Conservation (phyloP, 2,888 invertebrate genomes). For the Archips xylosteana region DNA sequence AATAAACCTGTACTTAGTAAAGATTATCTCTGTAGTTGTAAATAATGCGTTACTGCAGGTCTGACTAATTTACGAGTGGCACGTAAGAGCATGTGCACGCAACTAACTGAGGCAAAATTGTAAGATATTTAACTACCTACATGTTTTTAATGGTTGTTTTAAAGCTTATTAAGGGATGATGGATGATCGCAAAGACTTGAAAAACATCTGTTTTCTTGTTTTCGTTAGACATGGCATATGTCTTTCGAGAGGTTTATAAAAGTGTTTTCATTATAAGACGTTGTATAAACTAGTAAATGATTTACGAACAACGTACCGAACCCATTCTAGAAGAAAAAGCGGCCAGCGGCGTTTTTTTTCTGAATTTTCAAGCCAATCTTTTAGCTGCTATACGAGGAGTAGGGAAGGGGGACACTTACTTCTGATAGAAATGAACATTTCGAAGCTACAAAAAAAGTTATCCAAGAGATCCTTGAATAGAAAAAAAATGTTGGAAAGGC, state of each 20-base stretch:
- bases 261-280: not conserved
- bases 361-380: no score
- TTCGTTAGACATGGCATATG: not conserved
- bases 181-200: not conserved
- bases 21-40: constrained; percentile 67
- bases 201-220: not conserved
- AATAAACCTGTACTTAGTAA: constrained; percentile 65
- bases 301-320: no score
- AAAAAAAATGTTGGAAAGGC: no score
- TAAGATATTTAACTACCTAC: constrained; percentile 22
- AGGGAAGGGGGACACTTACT: no score
- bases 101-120: constrained; percentile 25
- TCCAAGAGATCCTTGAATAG: no score
- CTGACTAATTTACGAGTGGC: constrained; percentile 63
- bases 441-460: no score
- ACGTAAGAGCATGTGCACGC: constrained; percentile 21
- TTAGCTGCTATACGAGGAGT: no score
- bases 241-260: not conserved
- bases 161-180: constrained; percentile 21
- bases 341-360: no score
- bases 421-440: no score
- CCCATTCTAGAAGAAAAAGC: no score
- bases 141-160: constrained; percentile 32
- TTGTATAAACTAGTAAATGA: not conserved
- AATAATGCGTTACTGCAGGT: constrained; percentile 66